Percentiles rank a stretch among this genome's conserved stretches.
phyloP scores from a whole-genome alignment of 2,888 invertebrate genomes.

The Synanthedon andrenaeformis region DNA sequence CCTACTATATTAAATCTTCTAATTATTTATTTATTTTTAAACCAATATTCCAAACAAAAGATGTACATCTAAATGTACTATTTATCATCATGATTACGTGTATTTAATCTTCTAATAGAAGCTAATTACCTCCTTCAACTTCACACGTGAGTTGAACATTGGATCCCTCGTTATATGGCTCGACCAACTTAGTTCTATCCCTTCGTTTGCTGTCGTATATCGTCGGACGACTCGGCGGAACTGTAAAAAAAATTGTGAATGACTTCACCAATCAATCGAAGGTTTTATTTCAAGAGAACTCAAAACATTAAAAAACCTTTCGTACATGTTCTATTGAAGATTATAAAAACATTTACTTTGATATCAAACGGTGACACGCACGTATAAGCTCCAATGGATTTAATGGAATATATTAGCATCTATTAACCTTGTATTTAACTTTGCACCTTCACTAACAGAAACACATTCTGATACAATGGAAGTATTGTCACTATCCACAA shows the following conservation, averaged over 20 bases:
- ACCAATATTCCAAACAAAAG: no score
- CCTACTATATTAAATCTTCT: no score
- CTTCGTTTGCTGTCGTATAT: slow-evolving; percentile 84
- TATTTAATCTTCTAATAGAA: no score
- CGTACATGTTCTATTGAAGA: neutral
- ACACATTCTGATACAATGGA: neutral
- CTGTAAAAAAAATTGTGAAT: slow-evolving; percentile 60
- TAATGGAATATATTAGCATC: neutral
- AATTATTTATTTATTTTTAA: no score
- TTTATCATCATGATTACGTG: no score
- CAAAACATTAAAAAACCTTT: no score
- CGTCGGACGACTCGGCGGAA: slow-evolving; percentile 84
- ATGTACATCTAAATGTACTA: no score
- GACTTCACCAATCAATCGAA: neutral
- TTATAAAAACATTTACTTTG: neutral
- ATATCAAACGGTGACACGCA: neutral
- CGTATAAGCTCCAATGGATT: neutral
- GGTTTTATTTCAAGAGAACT: no score
- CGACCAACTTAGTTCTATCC: slow-evolving; percentile 80
- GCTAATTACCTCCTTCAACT: slow-evolving; percentile 77
- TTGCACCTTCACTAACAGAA: neutral
- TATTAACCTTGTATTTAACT: neutral
- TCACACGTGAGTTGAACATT: slow-evolving; percentile 86
- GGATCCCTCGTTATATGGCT: slow-evolving; percentile 88
- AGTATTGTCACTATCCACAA: no score